A percentile compares a stretch with the other conserved stretches of the same genome.
These are phyloP conservation scores for Poecilia gillii DNA, from an alignment of 2,797 vertebrate species.

Conservation along the genomic window DNA sequence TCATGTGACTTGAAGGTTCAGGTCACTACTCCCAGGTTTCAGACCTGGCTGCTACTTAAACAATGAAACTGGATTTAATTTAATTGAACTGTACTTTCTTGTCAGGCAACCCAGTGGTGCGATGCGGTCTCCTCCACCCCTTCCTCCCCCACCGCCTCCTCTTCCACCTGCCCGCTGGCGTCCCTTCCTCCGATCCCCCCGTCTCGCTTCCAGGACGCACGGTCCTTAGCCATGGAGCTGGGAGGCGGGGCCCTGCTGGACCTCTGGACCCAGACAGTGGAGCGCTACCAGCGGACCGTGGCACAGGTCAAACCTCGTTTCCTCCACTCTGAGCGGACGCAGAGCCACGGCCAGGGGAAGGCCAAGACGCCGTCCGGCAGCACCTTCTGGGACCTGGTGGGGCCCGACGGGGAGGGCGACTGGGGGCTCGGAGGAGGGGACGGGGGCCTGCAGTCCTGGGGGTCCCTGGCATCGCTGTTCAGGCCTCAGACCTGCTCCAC, in stretches of 20 bases:
- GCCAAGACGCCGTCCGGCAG: slow-evolving; percentile 78
- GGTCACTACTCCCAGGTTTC: too few species aligned
- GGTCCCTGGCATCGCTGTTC: slow-evolving; percentile 83
- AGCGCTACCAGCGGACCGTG: slow-evolving; percentile 82
- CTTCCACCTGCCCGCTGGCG: slow-evolving; percentile 76
- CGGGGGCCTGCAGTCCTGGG: slow-evolving; percentile 84
- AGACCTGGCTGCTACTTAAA: too few species aligned
- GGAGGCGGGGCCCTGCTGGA: slow-evolving; percentile 82
- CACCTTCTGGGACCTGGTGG: slow-evolving; percentile 80
- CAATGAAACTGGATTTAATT: too few species aligned
- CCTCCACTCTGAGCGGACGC: slow-evolving; percentile 69
- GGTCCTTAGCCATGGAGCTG: slow-evolving; percentile 85
- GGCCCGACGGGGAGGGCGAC: slow-evolving; percentile 74
- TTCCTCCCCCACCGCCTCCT: slow-evolving; percentile 58
- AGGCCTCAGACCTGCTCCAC: slow-evolving; percentile 84
- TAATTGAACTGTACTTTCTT: not conserved
- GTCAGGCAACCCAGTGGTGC: slow-evolving; percentile 82
- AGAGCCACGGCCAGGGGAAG: slow-evolving; percentile 60
- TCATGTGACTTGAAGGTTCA: too few species aligned
- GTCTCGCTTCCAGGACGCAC: slow-evolving; percentile 88
- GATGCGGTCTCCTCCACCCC: slow-evolving; percentile 78
- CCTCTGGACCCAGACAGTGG: slow-evolving; percentile 83
- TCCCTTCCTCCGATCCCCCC: slow-evolving; percentile 85
- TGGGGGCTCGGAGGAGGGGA: slow-evolving; percentile 73
- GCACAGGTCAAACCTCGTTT: slow-evolving; percentile 78